Conservation (phyloP, 2,888 invertebrate genomes). For the Drosophila crucigera region DNA sequence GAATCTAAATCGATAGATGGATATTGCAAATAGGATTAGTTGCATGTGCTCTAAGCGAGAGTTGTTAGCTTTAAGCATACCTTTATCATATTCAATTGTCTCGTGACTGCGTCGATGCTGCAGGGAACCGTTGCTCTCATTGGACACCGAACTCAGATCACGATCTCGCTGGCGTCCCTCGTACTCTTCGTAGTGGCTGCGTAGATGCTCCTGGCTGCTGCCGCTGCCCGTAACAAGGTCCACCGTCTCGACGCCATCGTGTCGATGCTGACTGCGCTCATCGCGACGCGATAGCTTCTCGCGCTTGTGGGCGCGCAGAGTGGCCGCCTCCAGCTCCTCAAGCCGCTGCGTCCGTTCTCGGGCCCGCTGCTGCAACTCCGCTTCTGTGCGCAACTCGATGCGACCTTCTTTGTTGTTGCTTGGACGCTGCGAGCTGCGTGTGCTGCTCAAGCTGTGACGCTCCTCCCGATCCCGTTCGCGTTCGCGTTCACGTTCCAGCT, state of each 20-base stretch:
- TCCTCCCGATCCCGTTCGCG: slow-evolving; percentile 76
- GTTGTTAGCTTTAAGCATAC: slow-evolving; percentile 63
- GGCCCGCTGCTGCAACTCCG: slow-evolving; percentile 74
- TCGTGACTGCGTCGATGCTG: slow-evolving; percentile 87
- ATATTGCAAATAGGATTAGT: not conserved
- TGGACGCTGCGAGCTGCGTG: slow-evolving; percentile 77
- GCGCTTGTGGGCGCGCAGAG: slow-evolving; percentile 71
- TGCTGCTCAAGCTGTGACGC: slow-evolving; percentile 75
- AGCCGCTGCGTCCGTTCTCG: slow-evolving; percentile 71
- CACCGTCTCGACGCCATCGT: slow-evolving; percentile 67
- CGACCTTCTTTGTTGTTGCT: slow-evolving; percentile 78
- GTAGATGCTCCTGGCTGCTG: slow-evolving; percentile 49
- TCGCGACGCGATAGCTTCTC: slow-evolving; percentile 79
- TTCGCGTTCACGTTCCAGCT: slow-evolving; percentile 48
- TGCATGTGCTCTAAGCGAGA: not conserved
- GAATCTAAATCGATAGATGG: slow-evolving; percentile 86
- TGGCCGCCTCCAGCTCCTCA: slow-evolving; percentile 59
- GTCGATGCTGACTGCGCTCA: slow-evolving; percentile 75
- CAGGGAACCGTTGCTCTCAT: slow-evolving; percentile 86
- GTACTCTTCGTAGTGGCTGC: slow-evolving; percentile 74
- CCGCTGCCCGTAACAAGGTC: slow-evolving; percentile 54
- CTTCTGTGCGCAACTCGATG: slow-evolving; percentile 45
- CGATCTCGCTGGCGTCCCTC: slow-evolving; percentile 87
- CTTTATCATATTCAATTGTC: slow-evolving; percentile 88
- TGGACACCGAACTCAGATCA: slow-evolving; percentile 87